These are phyloP conservation scores for Ictalurus punctatus DNA, from an alignment of 2,113 vertebrate species.

Conservation along the genomic window DNA sequence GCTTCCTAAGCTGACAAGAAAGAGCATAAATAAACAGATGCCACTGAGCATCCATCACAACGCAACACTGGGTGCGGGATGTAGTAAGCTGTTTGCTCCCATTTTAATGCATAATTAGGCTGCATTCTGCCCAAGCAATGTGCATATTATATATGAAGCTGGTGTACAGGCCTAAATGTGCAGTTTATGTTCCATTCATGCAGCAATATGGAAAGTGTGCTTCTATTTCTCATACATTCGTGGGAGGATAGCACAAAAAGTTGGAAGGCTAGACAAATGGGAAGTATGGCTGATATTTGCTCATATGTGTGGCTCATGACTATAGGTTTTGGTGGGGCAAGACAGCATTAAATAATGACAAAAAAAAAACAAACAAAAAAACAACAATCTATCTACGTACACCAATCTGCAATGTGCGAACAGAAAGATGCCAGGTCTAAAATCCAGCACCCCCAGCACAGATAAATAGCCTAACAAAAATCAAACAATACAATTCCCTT, in stretches of 20 bases:
- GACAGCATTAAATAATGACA: not conserved
- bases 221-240: not conserved
- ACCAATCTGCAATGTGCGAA: not conserved
- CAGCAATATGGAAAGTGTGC: not conserved
- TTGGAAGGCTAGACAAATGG: not conserved
- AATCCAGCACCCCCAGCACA: not conserved
- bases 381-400: not conserved
- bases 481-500: not conserved
- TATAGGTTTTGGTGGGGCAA: not conserved
- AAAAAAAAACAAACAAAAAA: not conserved
- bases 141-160: not conserved
- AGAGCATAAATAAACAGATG: slow-evolving; percentile 18
- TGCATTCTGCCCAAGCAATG: not conserved
- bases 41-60: slow-evolving; percentile 15
- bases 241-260: not conserved
- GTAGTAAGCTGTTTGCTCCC: not conserved
- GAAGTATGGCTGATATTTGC: not conserved
- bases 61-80: not conserved
- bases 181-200: not conserved
- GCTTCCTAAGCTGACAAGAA: not conserved
- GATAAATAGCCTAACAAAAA: not conserved
- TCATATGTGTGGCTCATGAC: not conserved
- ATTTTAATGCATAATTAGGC: slow-evolving; percentile 3
- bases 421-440: not conserved
- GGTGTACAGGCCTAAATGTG: not conserved